phyloP scores from a whole-genome alignment of 2,888 invertebrate genomes.

The Gymnosoma rotundatum region DNA sequence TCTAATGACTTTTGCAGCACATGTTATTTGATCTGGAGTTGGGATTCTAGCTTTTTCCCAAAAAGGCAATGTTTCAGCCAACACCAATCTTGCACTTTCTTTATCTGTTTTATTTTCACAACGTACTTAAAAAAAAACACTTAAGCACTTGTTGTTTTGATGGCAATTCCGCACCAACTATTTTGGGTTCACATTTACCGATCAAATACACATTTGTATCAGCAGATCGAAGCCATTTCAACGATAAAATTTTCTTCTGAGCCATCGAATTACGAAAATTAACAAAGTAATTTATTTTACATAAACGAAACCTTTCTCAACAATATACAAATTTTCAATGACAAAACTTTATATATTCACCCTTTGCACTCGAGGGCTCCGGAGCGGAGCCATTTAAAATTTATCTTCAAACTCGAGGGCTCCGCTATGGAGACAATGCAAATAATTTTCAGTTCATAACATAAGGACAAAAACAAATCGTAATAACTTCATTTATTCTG shows the following conservation, averaged over 20 bases:
- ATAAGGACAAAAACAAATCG: too few relatives aligned
- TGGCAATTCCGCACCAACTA: conserved; percentile 1
- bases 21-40: conserved; percentile 23
- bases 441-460: too few relatives aligned
- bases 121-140: conserved; percentile 18
- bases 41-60: conserved; percentile 19
- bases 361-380: too few relatives aligned
- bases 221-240: conserved; percentile 12
- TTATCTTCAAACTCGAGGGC: too few relatives aligned
- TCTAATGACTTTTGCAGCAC: conserved; percentile 23
- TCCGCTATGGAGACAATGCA: too few relatives aligned
- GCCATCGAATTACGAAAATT: too few relatives aligned
- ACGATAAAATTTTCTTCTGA: background rate
- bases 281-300: too few relatives aligned
- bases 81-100: background rate
- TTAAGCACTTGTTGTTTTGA: conserved; percentile 28
- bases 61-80: conserved; percentile 22
- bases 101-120: conserved; percentile 15
- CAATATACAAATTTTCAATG: conserved; percentile 21
- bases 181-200: background rate
- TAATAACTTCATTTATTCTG: too few relatives aligned
- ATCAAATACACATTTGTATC: background rate
- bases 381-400: too few relatives aligned
- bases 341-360: conserved; percentile 3
- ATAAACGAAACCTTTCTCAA: too few relatives aligned